A percentile compares a stretch with the other conserved stretches of the same genome.
These are phyloP conservation scores for Gymnoscopelus braueri DNA, from an alignment of 2,797 vertebrate species.

Conservation along the genomic window DNA sequence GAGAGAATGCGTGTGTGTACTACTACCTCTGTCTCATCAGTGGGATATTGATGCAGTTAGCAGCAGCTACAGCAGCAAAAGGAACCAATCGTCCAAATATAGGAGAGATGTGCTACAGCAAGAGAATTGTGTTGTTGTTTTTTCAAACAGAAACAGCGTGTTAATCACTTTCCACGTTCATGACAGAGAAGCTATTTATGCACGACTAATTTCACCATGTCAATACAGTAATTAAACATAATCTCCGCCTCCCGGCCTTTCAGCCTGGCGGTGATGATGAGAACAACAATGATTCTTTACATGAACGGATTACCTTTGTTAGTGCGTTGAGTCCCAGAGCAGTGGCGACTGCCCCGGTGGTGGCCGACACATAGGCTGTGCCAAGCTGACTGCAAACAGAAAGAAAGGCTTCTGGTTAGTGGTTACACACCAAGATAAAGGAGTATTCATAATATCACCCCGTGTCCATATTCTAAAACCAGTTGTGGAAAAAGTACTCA, in stretches of 20 bases:
- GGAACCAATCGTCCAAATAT: constrained; percentile 96
- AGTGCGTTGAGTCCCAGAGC: constrained; percentile 96
- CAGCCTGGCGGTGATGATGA: constrained; percentile 21
- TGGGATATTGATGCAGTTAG: constrained; percentile 98
- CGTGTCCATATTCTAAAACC: too few species aligned
- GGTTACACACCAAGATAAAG: constrained; percentile 12
- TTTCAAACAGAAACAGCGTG: too few species aligned
- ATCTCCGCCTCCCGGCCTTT: too few species aligned
- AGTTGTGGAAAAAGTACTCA: too few species aligned
- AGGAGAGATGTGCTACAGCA: constrained; percentile 88
- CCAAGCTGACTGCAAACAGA: constrained; percentile 92
- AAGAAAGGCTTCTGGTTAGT: constrained; percentile 26
- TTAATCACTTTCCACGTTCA: neutral
- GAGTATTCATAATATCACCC: too few species aligned
- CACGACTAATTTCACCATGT: constrained; percentile 20
- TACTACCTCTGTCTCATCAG: constrained; percentile 97
- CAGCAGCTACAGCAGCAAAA: constrained; percentile 97
- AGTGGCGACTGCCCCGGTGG: constrained; percentile 94
- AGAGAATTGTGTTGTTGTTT: constrained; percentile 9
- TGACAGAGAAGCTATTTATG: constrained; percentile 35
- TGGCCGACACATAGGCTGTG: constrained; percentile 95
- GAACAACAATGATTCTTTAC: constrained; percentile 52
- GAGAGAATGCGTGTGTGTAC: neutral
- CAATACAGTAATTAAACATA: constrained; percentile 4
- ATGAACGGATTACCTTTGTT: constrained; percentile 89